Evolutionary conservation across 2,888 invertebrate species (phyloP).

Genomic region (Biston stratarius): DNA sequence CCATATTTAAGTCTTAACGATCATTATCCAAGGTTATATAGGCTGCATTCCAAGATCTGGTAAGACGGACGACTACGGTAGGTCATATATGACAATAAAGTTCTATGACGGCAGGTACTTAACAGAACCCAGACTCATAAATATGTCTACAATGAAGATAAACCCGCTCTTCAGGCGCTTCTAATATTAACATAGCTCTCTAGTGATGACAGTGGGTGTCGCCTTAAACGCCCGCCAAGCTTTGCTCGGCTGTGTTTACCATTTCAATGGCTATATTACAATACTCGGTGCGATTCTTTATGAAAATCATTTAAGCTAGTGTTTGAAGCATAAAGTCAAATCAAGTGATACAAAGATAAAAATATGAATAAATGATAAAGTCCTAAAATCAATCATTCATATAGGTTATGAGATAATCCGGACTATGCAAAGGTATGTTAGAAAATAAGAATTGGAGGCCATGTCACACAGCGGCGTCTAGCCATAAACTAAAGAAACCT

Average conservation of each 20-base stretch:
- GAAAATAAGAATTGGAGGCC: not conserved
- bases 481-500: too few species aligned
- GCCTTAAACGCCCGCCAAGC: slow-evolving; percentile 47
- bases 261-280: slow-evolving; percentile 26
- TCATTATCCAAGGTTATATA: slow-evolving; percentile 63
- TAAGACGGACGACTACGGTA: slow-evolving; percentile 51
- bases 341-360: slow-evolving; percentile 23
- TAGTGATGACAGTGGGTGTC: slow-evolving; percentile 61
- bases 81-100: slow-evolving; percentile 64
- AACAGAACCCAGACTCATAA: slow-evolving; percentile 66
- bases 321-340: slow-evolving; percentile 31
- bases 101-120: slow-evolving; percentile 60
- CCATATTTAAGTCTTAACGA: slow-evolving; percentile 60
- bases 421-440: slow-evolving; percentile 5
- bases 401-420: slow-evolving; percentile 31
- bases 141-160: slow-evolving; percentile 71
- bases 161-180: slow-evolving; percentile 69
- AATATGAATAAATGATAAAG: slow-evolving; percentile 16
- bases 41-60: slow-evolving; percentile 45
- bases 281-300: slow-evolving; percentile 30
- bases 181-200: slow-evolving; percentile 59
- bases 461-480: too few species aligned
- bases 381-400: slow-evolving; percentile 25
- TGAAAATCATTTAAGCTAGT: slow-evolving; percentile 26
- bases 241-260: slow-evolving; percentile 27